A percentile compares a stretch with the other conserved stretches of the same genome.
These are phyloP conservation scores for Tangara arthus DNA, from an alignment of 2,797 vertebrate species.

Conservation along the genomic window DNA sequence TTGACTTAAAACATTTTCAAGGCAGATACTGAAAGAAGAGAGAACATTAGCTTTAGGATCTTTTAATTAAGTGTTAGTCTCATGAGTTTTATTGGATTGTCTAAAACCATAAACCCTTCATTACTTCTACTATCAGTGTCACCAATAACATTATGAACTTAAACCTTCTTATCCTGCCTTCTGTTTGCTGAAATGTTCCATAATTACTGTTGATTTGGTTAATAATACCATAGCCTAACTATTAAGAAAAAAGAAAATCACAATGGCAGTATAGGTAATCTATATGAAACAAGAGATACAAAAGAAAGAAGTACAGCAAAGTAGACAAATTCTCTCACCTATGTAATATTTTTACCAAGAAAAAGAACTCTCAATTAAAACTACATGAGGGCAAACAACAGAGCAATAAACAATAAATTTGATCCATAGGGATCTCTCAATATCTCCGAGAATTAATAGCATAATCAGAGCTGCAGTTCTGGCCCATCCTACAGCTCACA, in stretches of 20 bases:
- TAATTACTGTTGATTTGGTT: neutral
- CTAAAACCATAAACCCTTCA: conserved; percentile 1
- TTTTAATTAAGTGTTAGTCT: neutral
- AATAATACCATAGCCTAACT: neutral
- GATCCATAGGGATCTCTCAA: neutral
- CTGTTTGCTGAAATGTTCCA: neutral
- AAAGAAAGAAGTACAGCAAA: neutral
- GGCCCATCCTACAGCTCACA: rapidly evolving
- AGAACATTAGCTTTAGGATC: neutral
- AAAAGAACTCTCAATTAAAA: neutral
- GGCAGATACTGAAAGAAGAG: neutral
- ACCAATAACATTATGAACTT: neutral
- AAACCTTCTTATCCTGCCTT: neutral
- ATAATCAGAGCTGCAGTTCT: neutral
- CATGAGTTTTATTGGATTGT: neutral
- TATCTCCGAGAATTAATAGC: neutral
- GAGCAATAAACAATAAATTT: neutral
- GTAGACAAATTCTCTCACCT: neutral
- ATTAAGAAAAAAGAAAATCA: neutral
- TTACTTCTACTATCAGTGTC: neutral
- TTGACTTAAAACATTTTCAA: neutral
- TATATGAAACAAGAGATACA: neutral
- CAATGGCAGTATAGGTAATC: neutral
- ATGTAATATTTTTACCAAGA: neutral
- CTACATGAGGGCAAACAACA: neutral